phyloP scores from a whole-genome alignment of 2,797 vertebrate species.

The Hydrolagus colliei region DNA sequence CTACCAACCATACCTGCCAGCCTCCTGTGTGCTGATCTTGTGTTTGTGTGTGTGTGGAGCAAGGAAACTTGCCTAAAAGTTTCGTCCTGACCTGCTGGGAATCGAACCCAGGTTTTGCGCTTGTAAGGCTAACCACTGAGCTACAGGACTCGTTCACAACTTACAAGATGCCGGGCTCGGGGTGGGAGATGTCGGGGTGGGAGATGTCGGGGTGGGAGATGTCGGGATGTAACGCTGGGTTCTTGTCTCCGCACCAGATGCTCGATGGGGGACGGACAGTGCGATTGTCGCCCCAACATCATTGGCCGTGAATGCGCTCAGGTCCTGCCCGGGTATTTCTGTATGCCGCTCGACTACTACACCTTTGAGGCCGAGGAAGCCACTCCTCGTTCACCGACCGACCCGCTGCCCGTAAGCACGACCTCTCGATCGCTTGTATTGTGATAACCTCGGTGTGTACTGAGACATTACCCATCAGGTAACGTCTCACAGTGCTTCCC shows the following conservation, averaged over 20 bases:
- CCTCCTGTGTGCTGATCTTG: background rate
- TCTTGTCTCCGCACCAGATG: conserved; percentile 51
- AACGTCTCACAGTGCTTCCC: too few species aligned
- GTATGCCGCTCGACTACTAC: conserved; percentile 70
- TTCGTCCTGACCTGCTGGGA: too few species aligned
- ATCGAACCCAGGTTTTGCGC: background rate
- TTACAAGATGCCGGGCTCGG: too few species aligned
- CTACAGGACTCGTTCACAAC: too few species aligned
- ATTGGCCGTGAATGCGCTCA: conserved; percentile 69
- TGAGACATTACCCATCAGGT: too few species aligned
- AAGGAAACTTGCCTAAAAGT: too few species aligned
- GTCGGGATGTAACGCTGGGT: background rate
- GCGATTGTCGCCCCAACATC: conserved; percentile 69
- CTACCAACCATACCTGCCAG: background rate
- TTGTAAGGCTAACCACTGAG: background rate
- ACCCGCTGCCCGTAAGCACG: conserved; percentile 66
- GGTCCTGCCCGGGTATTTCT: conserved; percentile 75
- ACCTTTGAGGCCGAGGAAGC: conserved; percentile 71
- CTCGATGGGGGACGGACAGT: conserved; percentile 68
- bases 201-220: too few species aligned
- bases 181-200: too few species aligned
- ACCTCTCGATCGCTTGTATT: background rate
- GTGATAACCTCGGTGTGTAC: too few species aligned
- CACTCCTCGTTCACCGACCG: conserved; percentile 48
- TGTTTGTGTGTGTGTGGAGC: too few species aligned